A percentile compares a stretch with the other conserved stretches of the same genome.
Evolutionary conservation across 2,113 vertebrate species (phyloP).

Genomic region (Morone chrysops): DNA sequence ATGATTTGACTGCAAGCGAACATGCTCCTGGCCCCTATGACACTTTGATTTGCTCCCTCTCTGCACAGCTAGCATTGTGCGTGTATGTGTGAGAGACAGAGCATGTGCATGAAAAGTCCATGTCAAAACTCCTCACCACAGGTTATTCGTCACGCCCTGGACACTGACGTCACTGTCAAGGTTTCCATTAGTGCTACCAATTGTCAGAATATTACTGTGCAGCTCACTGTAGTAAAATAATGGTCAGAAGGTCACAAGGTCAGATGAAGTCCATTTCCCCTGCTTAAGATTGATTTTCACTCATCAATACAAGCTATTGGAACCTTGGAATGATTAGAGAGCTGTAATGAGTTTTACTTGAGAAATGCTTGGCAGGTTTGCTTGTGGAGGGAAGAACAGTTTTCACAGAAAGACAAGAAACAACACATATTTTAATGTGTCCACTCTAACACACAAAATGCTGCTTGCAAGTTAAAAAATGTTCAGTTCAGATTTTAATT

Average conservation of each 20-base stretch:
- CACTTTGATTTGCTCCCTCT: constrained; percentile 37
- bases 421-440: background rate
- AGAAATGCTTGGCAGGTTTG: background rate
- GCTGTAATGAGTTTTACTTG: constrained; percentile 33
- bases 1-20: constrained; percentile 45
- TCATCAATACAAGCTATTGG: constrained; percentile 50
- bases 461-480: background rate
- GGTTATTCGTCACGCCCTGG: background rate
- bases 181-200: background rate
- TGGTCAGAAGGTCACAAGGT: constrained; percentile 25
- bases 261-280: constrained; percentile 14
- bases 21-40: constrained; percentile 12
- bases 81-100: background rate
- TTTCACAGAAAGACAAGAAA: background rate
- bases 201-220: background rate
- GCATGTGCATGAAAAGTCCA: background rate
- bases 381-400: background rate
- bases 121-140: background rate
- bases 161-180: background rate
- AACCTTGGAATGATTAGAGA: constrained; percentile 26
- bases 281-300: constrained; percentile 46
- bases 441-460: background rate
- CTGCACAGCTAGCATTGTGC: background rate
- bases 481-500: no score
- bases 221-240: background rate